phyloP scores from a whole-genome alignment of 1,140 invertebrate genomes.

The Cydia splendana region DNA sequence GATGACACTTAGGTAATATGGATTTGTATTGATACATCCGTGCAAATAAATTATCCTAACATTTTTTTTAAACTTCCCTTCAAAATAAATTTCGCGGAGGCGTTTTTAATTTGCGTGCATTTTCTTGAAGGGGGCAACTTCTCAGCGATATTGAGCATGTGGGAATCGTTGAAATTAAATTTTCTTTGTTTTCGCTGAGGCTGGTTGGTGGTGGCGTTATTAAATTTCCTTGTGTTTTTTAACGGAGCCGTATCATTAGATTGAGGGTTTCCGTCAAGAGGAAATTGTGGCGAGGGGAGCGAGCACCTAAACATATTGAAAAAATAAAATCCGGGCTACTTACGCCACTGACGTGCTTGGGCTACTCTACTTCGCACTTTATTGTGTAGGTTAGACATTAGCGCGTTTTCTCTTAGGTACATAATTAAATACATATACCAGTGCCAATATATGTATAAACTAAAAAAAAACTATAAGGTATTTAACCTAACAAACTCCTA shows the following conservation, averaged over 20 bases:
- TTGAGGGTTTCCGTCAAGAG: conserved; percentile 79
- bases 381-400: neutral
- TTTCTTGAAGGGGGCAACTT: conserved; percentile 56
- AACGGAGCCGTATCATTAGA: conserved; percentile 80
- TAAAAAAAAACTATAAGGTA: too few species aligned
- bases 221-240: conserved; percentile 81
- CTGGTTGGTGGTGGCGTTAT: conserved; percentile 72
- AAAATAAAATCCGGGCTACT: conserved; percentile 77
- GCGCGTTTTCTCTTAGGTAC: too few species aligned
- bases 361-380: conserved; percentile 52
- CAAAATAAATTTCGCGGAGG: conserved; percentile 34
- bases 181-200: conserved; percentile 75
- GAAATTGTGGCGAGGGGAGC: conserved; percentile 77
- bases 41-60: too few species aligned
- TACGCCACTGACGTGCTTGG: conserved; percentile 42
- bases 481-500: too few species aligned
- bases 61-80: neutral
- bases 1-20: too few species aligned
- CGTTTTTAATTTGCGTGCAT: conserved; percentile 61
- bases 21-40: neutral
- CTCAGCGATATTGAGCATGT: conserved; percentile 75
- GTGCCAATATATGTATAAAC: too few species aligned
- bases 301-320: conserved; percentile 78
- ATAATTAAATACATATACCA: too few species aligned
- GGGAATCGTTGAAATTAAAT: conserved; percentile 78